These are phyloP conservation scores for Tryphoninae sp. DNA, from an alignment of 2,888 invertebrate species.

Conservation along the genomic window DNA sequence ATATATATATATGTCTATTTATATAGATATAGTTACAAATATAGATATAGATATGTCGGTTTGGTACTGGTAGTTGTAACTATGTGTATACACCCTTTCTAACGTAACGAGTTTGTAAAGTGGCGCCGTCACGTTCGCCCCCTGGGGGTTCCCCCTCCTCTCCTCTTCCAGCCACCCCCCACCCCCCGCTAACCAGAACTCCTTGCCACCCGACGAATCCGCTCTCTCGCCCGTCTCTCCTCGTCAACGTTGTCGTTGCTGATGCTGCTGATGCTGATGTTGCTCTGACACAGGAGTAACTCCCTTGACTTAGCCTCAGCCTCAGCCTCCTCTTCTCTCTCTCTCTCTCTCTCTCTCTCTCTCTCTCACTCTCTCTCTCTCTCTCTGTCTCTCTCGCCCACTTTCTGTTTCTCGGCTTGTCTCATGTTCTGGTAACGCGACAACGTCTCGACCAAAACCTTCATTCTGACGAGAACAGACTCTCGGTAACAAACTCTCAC, in stretches of 20 bases:
- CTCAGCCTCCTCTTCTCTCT: neutral
- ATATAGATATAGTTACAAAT: neutral
- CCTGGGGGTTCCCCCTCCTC: conserved; percentile 46
- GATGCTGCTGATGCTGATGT: conserved; percentile 55
- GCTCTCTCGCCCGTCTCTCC: conserved; percentile 49
- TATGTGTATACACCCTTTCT: conserved; percentile 36
- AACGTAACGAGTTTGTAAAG: conserved; percentile 65
- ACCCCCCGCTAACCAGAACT: neutral
- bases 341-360: conserved; percentile 36
- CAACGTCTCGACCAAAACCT: conserved; percentile 40
- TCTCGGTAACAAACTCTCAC: conserved; percentile 39
- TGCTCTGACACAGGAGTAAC: conserved; percentile 54
- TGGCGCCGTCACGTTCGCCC: conserved; percentile 62
- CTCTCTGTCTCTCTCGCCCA: conserved; percentile 41
- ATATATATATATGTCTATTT: neutral
- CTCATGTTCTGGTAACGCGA: conserved; percentile 30
- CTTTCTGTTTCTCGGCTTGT: conserved; percentile 13
- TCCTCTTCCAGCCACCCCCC: conserved; percentile 40
- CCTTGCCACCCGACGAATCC: conserved; percentile 56
- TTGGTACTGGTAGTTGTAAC: neutral
- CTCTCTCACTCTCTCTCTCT: conserved; percentile 23
- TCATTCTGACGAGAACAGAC: conserved; percentile 49
- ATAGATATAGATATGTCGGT: neutral
- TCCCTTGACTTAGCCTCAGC: conserved; percentile 54
- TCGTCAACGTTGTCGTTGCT: conserved; percentile 42